Evolutionary conservation across 2,888 invertebrate genomes (phyloP).

Genomic region (Altica lythri): DNA sequence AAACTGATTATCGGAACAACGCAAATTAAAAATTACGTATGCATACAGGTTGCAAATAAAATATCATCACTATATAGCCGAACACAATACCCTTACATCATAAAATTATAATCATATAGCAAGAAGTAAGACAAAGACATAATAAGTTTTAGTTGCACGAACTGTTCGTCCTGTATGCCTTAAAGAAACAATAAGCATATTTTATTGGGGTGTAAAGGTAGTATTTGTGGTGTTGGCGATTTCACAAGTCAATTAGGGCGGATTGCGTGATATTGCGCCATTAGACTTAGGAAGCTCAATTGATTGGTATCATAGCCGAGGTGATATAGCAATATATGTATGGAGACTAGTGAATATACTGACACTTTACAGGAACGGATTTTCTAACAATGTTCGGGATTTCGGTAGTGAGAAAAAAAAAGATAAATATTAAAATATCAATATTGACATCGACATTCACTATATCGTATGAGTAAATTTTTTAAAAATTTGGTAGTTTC

Average conservation of each 20-base stretch:
- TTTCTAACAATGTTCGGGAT: no score
- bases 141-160: neutral
- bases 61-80: neutral
- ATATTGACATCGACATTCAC: no score
- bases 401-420: no score
- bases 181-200: slow-evolving; percentile 47
- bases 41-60: slow-evolving; percentile 14
- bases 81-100: neutral
- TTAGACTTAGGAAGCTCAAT: slow-evolving; percentile 44
- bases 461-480: no score
- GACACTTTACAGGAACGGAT: slow-evolving; percentile 22
- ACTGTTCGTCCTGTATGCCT: slow-evolving; percentile 13
- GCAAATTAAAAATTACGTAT: slow-evolving; percentile 5
- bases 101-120: neutral
- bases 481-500: no score
- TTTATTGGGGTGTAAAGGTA: slow-evolving; percentile 41
- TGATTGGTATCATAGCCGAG: slow-evolving; percentile 38
- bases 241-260: slow-evolving; percentile 57
- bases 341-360: slow-evolving; percentile 21
- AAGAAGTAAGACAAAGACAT: neutral
- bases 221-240: slow-evolving; percentile 46
- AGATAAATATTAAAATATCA: no score
- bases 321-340: slow-evolving; percentile 34
- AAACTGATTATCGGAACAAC: neutral
- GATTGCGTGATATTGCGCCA: slow-evolving; percentile 54